These are phyloP conservation scores for Euwallacea similis DNA, from an alignment of 1,140 invertebrate genomes.

Conservation along the genomic window DNA sequence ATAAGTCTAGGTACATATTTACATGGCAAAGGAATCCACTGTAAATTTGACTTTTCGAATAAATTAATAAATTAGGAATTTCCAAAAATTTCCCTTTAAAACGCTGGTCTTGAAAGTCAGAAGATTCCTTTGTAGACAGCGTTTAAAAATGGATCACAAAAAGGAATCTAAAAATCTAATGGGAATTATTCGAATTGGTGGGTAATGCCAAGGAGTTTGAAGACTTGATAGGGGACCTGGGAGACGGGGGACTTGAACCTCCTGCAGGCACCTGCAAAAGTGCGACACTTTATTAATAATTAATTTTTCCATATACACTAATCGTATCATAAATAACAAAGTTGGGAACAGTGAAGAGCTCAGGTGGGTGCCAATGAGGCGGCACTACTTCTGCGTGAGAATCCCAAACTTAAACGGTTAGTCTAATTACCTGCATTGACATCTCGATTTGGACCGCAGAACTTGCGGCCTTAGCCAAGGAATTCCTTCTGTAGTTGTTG, in stretches of 20 bases:
- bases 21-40: conserved; percentile 16
- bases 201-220: conserved; percentile 4
- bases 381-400: neutral
- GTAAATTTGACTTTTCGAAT: neutral
- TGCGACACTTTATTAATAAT: neutral
- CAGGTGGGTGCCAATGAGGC: too few species aligned
- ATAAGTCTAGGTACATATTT: conserved; percentile 17
- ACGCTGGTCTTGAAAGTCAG: too few species aligned
- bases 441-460: conserved; percentile 43
- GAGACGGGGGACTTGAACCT: conserved; percentile 13
- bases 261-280: conserved; percentile 12
- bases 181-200: conserved; percentile 27
- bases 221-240: neutral
- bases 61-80: neutral
- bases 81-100: neutral
- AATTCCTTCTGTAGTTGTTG: conserved; percentile 38
- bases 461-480: conserved; percentile 34
- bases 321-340: too few species aligned
- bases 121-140: conserved; percentile 6
- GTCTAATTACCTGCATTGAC: conserved; percentile 32
- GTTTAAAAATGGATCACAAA: conserved; percentile 16
- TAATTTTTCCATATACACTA: neutral
- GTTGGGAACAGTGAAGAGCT: too few species aligned
- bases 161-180: conserved; percentile 17
- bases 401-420: neutral